phyloP scores from a whole-genome alignment of 2,797 vertebrate species.

The Coendou prehensilis region DNA sequence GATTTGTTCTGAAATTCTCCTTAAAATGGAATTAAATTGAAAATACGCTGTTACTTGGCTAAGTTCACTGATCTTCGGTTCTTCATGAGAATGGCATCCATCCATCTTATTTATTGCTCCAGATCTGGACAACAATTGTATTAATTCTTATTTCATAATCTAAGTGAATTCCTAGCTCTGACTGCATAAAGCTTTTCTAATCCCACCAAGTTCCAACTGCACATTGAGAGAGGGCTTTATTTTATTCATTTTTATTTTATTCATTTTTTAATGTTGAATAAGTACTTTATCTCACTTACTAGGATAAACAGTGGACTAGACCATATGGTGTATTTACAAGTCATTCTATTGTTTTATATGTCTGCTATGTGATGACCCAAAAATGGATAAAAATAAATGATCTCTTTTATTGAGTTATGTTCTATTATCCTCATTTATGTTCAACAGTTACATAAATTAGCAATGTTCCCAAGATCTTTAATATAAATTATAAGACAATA shows the following conservation, averaged over 20 bases:
- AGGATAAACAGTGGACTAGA: slow-evolving; percentile 43
- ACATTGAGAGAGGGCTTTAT: not conserved
- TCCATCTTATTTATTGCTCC: not conserved
- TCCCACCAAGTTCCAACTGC: not conserved
- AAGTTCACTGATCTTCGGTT: slow-evolving; percentile 8
- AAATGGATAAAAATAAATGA: slow-evolving; percentile 41
- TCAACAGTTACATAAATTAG: slow-evolving; percentile 54
- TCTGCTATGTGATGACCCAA: not conserved
- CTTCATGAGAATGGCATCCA: not conserved
- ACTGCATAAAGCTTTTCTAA: slow-evolving; percentile 49
- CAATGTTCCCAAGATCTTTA: slow-evolving; percentile 1
- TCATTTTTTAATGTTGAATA: slow-evolving; percentile 57
- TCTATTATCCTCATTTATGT: slow-evolving; percentile 46
- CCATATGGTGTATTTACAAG: slow-evolving; percentile 63
- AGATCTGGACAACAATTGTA: not conserved
- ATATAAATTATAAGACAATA: not conserved
- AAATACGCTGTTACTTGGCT: slow-evolving; percentile 30
- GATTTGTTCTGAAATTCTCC: slow-evolving; percentile 72
- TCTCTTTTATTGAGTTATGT: slow-evolving; percentile 51
- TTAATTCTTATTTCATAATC: slow-evolving; percentile 17
- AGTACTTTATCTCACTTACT: slow-evolving; percentile 60
- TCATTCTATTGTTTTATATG: not conserved
- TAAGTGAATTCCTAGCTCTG: slow-evolving; percentile 7
- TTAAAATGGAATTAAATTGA: slow-evolving; percentile 65
- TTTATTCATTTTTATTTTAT: not conserved